Conservation (phyloP, 2,113 vertebrate genomes). For the Brachypteracias leptosomus region DNA sequence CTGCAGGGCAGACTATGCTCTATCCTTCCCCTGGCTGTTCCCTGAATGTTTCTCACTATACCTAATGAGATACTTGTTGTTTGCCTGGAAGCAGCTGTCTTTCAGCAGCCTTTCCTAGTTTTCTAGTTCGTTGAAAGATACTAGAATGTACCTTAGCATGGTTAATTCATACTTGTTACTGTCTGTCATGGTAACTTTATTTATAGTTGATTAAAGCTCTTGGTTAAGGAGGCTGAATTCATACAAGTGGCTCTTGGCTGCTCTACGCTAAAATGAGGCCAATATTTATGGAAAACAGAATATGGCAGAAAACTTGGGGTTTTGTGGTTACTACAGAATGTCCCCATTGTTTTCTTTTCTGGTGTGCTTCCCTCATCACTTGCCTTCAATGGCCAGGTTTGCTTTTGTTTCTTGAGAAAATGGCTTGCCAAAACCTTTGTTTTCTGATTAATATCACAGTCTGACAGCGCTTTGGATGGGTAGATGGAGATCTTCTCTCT, state of each 20-base stretch:
- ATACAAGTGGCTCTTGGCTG: slow-evolving; percentile 38
- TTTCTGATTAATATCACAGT: not conserved
- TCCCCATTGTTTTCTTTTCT: slow-evolving; percentile 45
- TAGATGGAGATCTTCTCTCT: not conserved
- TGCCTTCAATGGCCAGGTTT: slow-evolving; percentile 43
- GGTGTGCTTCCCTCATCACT: not conserved
- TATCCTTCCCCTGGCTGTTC: not conserved
- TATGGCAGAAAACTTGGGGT: slow-evolving; percentile 6
- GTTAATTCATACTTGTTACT: not conserved
- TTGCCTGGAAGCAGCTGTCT: not conserved
- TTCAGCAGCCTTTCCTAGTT: not conserved
- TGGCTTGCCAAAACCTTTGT: not conserved
- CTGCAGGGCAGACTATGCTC: not conserved
- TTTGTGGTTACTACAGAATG: slow-evolving; percentile 58
- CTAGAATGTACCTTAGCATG: not conserved
- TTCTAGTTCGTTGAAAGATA: not conserved
- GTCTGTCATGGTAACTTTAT: slow-evolving; percentile 7
- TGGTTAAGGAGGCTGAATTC: not conserved
- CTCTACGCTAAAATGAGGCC: not conserved
- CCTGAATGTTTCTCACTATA: not conserved
- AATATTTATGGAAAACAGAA: slow-evolving; percentile 57
- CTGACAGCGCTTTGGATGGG: not conserved
- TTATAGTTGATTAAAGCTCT: slow-evolving; percentile 22
- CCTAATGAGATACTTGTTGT: not conserved
- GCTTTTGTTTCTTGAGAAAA: slow-evolving; percentile 11